Evolutionary conservation across 2,113 vertebrate species (phyloP), one percentile per base, ranked within the genome.

Genomic region (Malurus alboscapulatus): DNA sequence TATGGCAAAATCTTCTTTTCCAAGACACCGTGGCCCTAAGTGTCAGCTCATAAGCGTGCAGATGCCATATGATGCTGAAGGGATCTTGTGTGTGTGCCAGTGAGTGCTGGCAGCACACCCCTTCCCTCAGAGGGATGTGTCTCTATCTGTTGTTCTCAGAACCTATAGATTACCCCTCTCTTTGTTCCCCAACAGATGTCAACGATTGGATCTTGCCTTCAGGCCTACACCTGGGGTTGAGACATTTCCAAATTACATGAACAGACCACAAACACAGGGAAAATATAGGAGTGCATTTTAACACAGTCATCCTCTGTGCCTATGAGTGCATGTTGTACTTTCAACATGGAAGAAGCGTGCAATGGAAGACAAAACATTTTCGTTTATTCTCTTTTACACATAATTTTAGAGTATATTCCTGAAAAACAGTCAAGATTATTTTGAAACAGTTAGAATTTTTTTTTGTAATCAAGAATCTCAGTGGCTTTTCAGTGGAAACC

Each of bases 221-320:
- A 68, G 91, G 81, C 61, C 84, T 78, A 67, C 84, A 95, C 36
- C 54, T 89, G 84, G 29, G 32, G 19, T 72, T 79, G 58, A 89
- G 29, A 57, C 12, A 42, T 82, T 72, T 89, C 45, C 62, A 91
- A 78, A 75, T 57, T 78, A 65, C 24, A 26, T 10, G 14, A 88
- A 75, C 12, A 24, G n/a, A 11, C n/a, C 36, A 81, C 36, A 92
- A 63, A 34, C 45, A 88, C 3, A 38, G 11, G 17, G 71, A 75
- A 93, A 92, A 90, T 40, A 18, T 9, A 29, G 22, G 25, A 26
- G 6, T 38, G 5, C 4, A 25, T 78, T 94, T 84, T 79, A 87
- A 75, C 26, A 55, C 17, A 72, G 16, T 4, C 42, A 25, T 65
- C 1, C 0, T 62, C 36, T 62, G 17, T 45, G 17, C 8, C 65